A percentile compares a stretch with the other conserved stretches of the same genome.
Conservation (phyloP, 2,113 vertebrate species). For the Hippocampus zosterae region DNA sequence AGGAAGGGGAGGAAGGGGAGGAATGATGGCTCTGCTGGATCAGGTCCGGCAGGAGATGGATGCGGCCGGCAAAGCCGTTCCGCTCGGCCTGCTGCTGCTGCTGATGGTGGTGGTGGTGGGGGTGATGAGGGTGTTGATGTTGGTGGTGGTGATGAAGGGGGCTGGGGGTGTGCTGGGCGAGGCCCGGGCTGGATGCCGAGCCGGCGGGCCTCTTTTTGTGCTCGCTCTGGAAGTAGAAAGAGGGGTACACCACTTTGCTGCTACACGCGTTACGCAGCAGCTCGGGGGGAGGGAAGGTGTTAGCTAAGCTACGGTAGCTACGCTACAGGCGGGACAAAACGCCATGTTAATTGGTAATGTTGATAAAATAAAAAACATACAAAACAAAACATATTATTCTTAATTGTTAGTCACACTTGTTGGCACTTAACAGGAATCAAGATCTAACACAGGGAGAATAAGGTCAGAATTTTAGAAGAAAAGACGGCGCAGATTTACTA, state of each 20-base stretch:
- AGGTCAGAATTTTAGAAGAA: neutral
- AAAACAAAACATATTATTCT: neutral
- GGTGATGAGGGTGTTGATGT: slow-evolving; percentile 52
- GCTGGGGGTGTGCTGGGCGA: slow-evolving; percentile 54
- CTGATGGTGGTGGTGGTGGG: slow-evolving; percentile 46
- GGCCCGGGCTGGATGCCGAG: slow-evolving; percentile 30
- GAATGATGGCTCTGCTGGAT: slow-evolving; percentile 99
- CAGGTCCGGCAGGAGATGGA: slow-evolving; percentile 99
- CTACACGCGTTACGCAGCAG: slow-evolving; percentile 76
- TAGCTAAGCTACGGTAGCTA: slow-evolving; percentile 54
- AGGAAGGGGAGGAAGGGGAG: slow-evolving; percentile 76
- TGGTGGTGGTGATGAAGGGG: slow-evolving; percentile 52
- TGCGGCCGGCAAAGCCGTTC: slow-evolving; percentile 94
- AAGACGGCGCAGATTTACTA: neutral
- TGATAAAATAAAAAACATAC: neutral
- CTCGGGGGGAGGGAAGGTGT: slow-evolving; percentile 77
- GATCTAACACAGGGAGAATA: neutral
- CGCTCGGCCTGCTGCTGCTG: slow-evolving; percentile 80
- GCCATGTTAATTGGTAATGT: slow-evolving; percentile 26
- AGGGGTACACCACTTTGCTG: slow-evolving; percentile 86
- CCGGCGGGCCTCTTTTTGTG: slow-evolving; percentile 78
- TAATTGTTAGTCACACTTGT: slow-evolving; percentile 1
- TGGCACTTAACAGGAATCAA: neutral
- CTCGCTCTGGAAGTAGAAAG: slow-evolving; percentile 98
- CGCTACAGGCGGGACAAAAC: slow-evolving; percentile 48